Conservation (phyloP, 2,888 invertebrate genomes). For the Clanis bilineata region DNA sequence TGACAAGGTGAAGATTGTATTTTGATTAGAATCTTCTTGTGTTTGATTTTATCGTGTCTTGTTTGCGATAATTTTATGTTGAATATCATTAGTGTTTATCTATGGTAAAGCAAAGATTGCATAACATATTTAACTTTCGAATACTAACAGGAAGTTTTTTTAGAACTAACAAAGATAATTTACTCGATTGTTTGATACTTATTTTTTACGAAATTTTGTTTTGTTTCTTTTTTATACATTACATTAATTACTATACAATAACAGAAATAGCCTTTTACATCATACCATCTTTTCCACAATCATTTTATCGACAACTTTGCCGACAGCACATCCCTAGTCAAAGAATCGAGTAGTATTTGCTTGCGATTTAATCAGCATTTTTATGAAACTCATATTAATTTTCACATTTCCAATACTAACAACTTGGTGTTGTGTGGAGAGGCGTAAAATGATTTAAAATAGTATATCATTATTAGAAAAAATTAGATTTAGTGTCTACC, state of each 20-base stretch:
- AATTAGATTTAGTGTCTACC: too few relatives aligned
- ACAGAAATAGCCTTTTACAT: too few relatives aligned
- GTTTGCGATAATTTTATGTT: neutral
- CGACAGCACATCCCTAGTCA: neutral
- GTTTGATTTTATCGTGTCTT: neutral
- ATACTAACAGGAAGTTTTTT: neutral
- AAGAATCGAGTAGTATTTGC: constrained; percentile 12
- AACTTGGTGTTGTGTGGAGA: neutral
- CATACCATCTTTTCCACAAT: neutral
- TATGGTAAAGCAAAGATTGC: neutral
- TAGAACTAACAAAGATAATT: neutral
- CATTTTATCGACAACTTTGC: neutral
- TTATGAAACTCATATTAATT: neutral
- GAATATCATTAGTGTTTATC: neutral
- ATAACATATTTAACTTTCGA: constrained; percentile 10
- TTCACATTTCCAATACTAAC: constrained; percentile 6
- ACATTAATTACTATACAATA: too few relatives aligned
- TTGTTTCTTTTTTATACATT: neutral
- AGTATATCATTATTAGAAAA: neutral
- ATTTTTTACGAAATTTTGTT: neutral
- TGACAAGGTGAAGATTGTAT: neutral
- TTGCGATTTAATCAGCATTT: neutral
- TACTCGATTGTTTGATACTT: neutral
- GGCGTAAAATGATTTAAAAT: neutral
- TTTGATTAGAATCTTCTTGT: neutral